Base-by-base conservation (phyloP, 2,888 invertebrate species). In the Aquatica leii region DNA sequence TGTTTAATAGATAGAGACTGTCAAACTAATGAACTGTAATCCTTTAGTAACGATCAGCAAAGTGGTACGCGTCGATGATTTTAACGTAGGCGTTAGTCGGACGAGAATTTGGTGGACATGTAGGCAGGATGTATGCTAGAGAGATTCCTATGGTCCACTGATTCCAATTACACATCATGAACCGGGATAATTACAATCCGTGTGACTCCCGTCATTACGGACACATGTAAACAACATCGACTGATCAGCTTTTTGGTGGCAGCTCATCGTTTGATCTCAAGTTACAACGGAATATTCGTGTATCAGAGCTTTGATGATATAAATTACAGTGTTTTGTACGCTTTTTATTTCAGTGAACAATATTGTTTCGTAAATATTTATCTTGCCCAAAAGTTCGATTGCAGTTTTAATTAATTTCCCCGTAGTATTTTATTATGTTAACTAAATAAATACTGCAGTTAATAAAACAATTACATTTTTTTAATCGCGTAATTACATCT, bases 21-120 rank as follows among this genome's bases (percentile, higher is more conserved):
- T 76, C 74, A 77, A 78, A 73, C 78, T 80, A 79, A 80, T 80
- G 79, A 78, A 78, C 74, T 77, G 78, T 79, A 79, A 80, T 79
- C 79, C 78, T 71, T 72, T 74, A 75, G 74, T 80, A 80, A 80
- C 78, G 78, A 78, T 77, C 77, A 67, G 63, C 66, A 61, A 63
- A 66, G 65, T 63, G 65, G 61, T 61, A 68, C 69, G 71, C 71
- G 69, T 69, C 69, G 71, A 68, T 73, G 62, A 67, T 66, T 71
- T 71, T 65, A 70, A 71, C 62, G 68, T 71, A 69, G 68, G 68
- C 64, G 59, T 66, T 66, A 53, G 62, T 59, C 54, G 62, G 63
- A 54, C 60, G 52, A 49, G 46, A 59, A 51, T 64, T 60, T 56
- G 55, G 53, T 60, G 64, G 60, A 64, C 64, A 64, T 59, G 59